Base-by-base conservation (phyloP, 2,113 vertebrate genomes). In the Plecturocebus donacophilus region DNA sequence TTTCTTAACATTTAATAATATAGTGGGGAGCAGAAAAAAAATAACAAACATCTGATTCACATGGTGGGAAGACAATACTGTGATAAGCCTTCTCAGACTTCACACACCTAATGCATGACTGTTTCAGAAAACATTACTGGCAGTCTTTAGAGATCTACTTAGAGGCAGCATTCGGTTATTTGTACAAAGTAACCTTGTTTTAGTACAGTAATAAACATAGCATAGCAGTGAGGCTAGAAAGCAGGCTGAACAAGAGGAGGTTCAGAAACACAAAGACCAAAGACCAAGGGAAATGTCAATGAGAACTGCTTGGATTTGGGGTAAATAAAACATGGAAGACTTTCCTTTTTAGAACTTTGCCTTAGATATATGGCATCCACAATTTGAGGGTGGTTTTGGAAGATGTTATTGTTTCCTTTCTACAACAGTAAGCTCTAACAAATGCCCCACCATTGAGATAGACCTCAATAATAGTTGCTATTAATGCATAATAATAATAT, bases 21-120 rank as follows among this genome's bases (percentile, higher is more conserved):
- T 7, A 73, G 47, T 64, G 85, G 71, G 52, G n/a, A 95, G 9
- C 2, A 71, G 42, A 75, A 30, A 64, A 91, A 70, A 52, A 84
- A 47, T n/a, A 14, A 32, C 2, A 2, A 52, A 75, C 68, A 97
- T 93, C 64, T 93, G 84, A 97, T 40, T 96, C 70, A 94, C 20
- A 45, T 76, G 35, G 87, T 54, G 61, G 90, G 35, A 91, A 89
- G 56, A 14, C n/a, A 38, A 7, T 13, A 32, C 30, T 9, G 32
- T 52, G 42, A 76, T 11, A 12, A 56, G 40, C n/a, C 21, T 79
- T 38, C 70, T 35, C n/a, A 54, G 27, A 25, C 13, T 76, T 81
- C 32, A 11, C n/a, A 7, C 42, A 66, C 3, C 9, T 19, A 47
- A 20, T 27, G 3, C 3, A 27, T 45, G 45, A 38, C 19, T 86